These are phyloP conservation scores for Varanus komodoensis DNA, from an alignment of 2,113 vertebrate genomes.

Conservation along the genomic window DNA sequence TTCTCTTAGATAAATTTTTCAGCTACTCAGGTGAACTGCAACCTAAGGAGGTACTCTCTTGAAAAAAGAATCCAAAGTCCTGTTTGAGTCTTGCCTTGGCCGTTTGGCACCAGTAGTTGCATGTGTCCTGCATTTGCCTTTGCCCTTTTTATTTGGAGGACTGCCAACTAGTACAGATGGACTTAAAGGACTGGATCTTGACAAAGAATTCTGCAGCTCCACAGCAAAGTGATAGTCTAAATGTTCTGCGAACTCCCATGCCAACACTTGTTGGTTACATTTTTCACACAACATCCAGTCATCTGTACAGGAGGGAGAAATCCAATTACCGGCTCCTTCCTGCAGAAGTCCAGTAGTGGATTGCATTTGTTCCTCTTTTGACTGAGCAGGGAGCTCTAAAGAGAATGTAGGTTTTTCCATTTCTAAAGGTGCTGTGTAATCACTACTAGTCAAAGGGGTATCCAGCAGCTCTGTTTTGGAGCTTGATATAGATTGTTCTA, in stretches of 20 bases:
- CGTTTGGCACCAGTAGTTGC: slow-evolving; percentile 80
- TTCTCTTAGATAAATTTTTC: slow-evolving; percentile 10
- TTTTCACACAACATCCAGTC: slow-evolving; percentile 86
- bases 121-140: slow-evolving; percentile 79
- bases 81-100: slow-evolving; percentile 67
- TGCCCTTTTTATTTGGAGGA: slow-evolving; percentile 68
- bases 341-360: slow-evolving; percentile 33
- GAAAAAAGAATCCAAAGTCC: slow-evolving; percentile 91
- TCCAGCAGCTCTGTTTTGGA: background rate
- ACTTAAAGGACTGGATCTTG: slow-evolving; percentile 49
- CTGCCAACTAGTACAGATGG: slow-evolving; percentile 18
- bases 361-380: slow-evolving; percentile 56
- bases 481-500: background rate
- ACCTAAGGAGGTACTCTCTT: slow-evolving; percentile 78
- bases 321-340: background rate
- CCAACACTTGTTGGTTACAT: slow-evolving; percentile 82
- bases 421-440: slow-evolving; percentile 26
- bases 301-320: slow-evolving; percentile 13
- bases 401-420: background rate
- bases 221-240: slow-evolving; percentile 93
- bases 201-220: slow-evolving; percentile 89
- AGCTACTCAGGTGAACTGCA: background rate
- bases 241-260: slow-evolving; percentile 95
- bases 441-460: slow-evolving; percentile 20
- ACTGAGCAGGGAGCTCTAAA: slow-evolving; percentile 26